Percentiles rank a stretch among this genome's conserved stretches.
These are phyloP conservation scores for Drosophila obscura DNA, from an alignment of 1,140 invertebrate species.

Conservation along the genomic window DNA sequence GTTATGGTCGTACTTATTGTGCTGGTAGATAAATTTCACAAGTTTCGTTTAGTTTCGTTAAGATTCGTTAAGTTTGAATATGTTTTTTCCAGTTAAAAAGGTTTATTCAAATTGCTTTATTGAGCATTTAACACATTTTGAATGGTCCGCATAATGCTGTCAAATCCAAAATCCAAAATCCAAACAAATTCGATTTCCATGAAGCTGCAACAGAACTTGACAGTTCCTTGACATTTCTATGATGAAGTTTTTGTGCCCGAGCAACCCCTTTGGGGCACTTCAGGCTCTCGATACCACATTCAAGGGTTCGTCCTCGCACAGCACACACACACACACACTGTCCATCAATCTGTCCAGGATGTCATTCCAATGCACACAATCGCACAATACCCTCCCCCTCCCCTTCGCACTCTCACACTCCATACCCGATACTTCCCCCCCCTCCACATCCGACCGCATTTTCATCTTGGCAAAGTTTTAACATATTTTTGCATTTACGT, in stretches of 20 bases:
- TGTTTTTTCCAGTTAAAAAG: no score
- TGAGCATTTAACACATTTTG: background rate
- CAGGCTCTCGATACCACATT: constrained; percentile 44
- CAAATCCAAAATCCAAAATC: constrained; percentile 12
- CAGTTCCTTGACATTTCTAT: constrained; percentile 47
- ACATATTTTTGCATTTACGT: constrained; percentile 82
- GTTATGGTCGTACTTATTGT: background rate
- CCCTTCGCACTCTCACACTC: background rate
- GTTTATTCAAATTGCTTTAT: background rate
- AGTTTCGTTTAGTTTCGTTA: no score
- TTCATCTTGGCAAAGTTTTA: constrained; percentile 70
- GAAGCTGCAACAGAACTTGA: constrained; percentile 26
- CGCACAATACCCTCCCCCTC: background rate
- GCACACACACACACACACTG: constrained; percentile 36
- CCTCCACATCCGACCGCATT: constrained; percentile 20
- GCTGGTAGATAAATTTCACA: no score
- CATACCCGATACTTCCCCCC: no score
- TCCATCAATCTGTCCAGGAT: constrained; percentile 51
- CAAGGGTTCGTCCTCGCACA: constrained; percentile 36
- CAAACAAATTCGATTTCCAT: constrained; percentile 18
- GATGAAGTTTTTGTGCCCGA: constrained; percentile 30
- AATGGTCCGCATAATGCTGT: background rate
- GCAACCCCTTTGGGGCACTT: constrained; percentile 33
- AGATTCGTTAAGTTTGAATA: no score
- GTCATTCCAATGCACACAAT: constrained; percentile 39